Conservation (phyloP, 2,113 vertebrate genomes). For the Leptocoma aspasia region DNA sequence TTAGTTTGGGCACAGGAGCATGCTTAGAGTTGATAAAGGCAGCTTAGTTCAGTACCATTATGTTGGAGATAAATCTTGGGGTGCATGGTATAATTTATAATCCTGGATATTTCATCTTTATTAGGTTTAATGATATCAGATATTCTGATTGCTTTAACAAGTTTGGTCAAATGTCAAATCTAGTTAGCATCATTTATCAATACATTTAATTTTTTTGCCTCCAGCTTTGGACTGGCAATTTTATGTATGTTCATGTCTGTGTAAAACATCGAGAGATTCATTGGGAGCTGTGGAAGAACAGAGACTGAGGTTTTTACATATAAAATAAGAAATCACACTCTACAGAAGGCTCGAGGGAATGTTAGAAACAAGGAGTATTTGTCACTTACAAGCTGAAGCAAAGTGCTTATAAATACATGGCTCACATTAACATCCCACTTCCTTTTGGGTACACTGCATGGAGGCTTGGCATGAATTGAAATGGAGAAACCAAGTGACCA, state of each 20-base stretch:
- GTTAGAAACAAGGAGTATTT: constrained; percentile 40
- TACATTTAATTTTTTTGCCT: background rate
- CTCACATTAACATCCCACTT: background rate
- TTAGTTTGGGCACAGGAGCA: background rate
- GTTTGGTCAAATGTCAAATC: background rate
- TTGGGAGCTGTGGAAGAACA: background rate
- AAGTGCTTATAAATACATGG: constrained; percentile 35
- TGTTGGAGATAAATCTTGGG: background rate
- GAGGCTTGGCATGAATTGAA: background rate
- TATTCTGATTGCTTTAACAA: constrained; percentile 1
- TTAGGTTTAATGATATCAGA: background rate
- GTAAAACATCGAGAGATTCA: constrained; percentile 1
- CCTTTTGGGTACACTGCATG: background rate
- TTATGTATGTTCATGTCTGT: background rate
- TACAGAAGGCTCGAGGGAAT: constrained; percentile 16
- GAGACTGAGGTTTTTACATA: constrained; percentile 34
- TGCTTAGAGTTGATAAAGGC: background rate
- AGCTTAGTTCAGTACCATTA: background rate
- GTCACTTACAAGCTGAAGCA: constrained; percentile 26
- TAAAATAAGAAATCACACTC: constrained; percentile 20
- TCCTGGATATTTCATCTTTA: background rate
- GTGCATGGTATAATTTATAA: background rate
- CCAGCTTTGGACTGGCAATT: background rate
- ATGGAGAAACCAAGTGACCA: background rate
- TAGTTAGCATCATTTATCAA: background rate